Percentiles rank a stretch among this genome's conserved stretches.
Conservation (phyloP, 2,888 invertebrate species). For the Caenorhabditis imperialis region DNA sequence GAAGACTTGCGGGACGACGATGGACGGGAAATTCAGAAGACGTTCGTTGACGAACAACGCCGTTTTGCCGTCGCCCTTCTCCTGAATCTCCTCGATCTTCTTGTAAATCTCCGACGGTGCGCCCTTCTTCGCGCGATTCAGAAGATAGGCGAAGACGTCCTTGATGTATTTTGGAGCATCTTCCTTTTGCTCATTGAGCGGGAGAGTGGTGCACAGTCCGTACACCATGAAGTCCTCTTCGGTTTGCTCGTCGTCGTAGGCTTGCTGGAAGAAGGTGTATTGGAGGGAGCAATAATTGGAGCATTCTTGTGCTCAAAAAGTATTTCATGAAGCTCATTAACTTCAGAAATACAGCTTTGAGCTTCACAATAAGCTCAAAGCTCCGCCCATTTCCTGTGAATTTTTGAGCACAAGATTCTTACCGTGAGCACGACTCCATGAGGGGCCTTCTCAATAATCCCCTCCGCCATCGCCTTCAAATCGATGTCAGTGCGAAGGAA, state of each 20-base stretch:
- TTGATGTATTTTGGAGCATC: constrained; percentile 58
- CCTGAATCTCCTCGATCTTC: constrained; percentile 57
- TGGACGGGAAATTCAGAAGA: constrained; percentile 71
- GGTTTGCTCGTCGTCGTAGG: constrained; percentile 68
- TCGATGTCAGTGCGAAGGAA: constrained; percentile 73
- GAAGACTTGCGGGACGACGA: constrained; percentile 69
- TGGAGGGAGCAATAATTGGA: no score
- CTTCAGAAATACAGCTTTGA: neutral
- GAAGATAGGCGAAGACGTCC: constrained; percentile 58
- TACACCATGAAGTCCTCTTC: constrained; percentile 62
- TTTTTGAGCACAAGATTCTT: constrained; percentile 1
- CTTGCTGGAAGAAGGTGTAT: constrained; percentile 45
- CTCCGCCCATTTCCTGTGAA: no score
- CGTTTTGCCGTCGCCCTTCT: constrained; percentile 19
- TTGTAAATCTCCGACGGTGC: constrained; percentile 57
- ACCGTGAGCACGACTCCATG: constrained; percentile 59
- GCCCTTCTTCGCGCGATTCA: constrained; percentile 65
- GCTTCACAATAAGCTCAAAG: neutral
- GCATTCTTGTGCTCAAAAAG: no score
- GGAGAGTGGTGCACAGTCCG: constrained; percentile 57
- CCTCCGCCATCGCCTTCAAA: constrained; percentile 63
- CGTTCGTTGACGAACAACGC: constrained; percentile 72
- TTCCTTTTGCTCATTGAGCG: constrained; percentile 35
- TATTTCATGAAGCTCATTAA: no score
- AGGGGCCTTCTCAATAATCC: constrained; percentile 65